Percentiles rank a stretch among this genome's conserved stretches.
These are phyloP conservation scores for Henricia sp. DNA, from an alignment of 53 echinoderm and acorn worm genomes.

Conservation along the genomic window DNA sequence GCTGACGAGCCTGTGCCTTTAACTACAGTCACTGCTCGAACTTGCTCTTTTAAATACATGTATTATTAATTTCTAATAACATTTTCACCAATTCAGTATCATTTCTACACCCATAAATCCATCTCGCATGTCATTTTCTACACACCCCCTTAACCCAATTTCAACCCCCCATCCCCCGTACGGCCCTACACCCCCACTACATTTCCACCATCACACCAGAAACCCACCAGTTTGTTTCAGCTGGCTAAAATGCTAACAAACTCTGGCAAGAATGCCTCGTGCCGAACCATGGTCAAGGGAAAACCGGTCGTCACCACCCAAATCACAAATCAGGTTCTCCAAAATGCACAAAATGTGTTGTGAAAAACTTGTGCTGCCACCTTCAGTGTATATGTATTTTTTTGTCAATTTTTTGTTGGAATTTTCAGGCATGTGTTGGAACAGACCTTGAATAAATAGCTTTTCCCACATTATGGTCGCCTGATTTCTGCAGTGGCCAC, in stretches of 20 bases:
- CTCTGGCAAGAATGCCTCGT: conserved; percentile 29
- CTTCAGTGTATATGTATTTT: no score
- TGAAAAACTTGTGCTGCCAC: background rate
- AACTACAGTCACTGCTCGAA: no score
- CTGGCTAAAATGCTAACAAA: conserved; percentile 53
- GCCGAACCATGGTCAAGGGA: conserved; percentile 9
- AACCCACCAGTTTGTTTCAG: conserved; percentile 60
- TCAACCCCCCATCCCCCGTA: background rate
- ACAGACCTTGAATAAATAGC: no score
- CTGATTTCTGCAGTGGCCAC: no score
- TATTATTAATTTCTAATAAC: no score
- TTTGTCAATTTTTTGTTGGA: no score
- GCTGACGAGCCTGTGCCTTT: no score
- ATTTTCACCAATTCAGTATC: no score
- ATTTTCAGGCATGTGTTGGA: background rate
- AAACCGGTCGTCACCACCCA: conserved; percentile 52
- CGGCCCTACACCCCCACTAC: background rate
- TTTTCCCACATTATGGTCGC: no score
- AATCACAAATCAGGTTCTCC: conserved; percentile 30
- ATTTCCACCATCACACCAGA: conserved; percentile 13
- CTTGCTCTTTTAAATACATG: no score
- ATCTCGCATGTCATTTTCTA: conserved; percentile 13
- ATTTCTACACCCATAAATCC: background rate
- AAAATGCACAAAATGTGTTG: background rate
- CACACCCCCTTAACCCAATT: background rate